Evolutionary conservation across 30 jellyfish, hydroid and myxozoan genomes (phyloP).

Genomic region (Turritopsis dohrnii): DNA sequence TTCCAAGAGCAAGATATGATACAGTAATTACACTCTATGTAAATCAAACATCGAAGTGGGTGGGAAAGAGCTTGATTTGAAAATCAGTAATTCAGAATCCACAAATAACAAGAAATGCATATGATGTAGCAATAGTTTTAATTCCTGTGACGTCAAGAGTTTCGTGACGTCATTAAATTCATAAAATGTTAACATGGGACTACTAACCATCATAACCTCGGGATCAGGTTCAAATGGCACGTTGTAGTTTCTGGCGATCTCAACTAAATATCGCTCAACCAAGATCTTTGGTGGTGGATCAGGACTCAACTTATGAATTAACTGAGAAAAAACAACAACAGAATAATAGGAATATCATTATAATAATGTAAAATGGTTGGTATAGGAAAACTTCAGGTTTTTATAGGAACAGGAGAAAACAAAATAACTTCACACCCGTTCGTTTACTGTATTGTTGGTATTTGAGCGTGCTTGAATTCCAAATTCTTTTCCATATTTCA

Average conservation of each 20-base stretch:
- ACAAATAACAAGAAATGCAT: too few species aligned
- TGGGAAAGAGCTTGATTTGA: too few species aligned
- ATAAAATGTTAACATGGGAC: neutral
- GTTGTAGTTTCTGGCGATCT: conserved; percentile 79
- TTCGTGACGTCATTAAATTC: neutral
- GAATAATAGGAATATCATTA: neutral
- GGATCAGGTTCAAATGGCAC: conserved; percentile 79
- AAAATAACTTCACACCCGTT: conserved; percentile 53
- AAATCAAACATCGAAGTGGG: too few species aligned
- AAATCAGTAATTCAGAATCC: too few species aligned
- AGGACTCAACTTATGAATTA: conserved; percentile 83
- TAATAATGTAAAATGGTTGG: neutral
- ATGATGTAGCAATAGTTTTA: too few species aligned
- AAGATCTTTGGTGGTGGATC: conserved; percentile 88
- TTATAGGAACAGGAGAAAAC: neutral
- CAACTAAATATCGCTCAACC: conserved; percentile 84
- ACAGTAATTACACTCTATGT: too few species aligned
- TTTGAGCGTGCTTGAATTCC: conserved; percentile 89
- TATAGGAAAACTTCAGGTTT: too few species aligned
- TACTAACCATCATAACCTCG: conserved; percentile 71
- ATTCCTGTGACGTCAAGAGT: neutral
- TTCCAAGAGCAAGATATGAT: too few species aligned
- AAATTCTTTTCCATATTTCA: conserved; percentile 93
- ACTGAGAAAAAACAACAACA: conserved; percentile 29
- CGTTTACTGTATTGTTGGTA: conserved; percentile 70